Evolutionary conservation across 2,113 vertebrate genomes (phyloP), one percentile per base, ranked within the genome.

Genomic region (Gobius niger): DNA sequence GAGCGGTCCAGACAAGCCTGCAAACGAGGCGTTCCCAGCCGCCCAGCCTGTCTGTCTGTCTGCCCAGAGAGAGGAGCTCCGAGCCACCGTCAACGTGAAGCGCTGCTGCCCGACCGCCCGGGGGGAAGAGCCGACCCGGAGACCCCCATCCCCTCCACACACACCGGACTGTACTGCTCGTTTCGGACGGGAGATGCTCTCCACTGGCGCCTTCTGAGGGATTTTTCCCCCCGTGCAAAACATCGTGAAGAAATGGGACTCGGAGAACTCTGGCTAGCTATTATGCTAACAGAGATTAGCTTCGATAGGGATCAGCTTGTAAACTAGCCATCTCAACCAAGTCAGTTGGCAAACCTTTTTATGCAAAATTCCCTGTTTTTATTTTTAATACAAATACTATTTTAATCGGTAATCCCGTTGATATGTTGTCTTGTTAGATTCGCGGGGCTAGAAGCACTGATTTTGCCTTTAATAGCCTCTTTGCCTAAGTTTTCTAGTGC

Each of bases 11-110:
- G 88, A 91, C 89, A 70, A 89, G 81, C 82, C 82, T 80, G 86
- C 81, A 83, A 90, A 88, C 81, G 86, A 89, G 90, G 90, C 90
- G 90, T 89, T 90, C 82, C 87, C 88, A 80, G 83, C 88, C 86
- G 78, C 85, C 80, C 81, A 47, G 74, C 47, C 86, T 79, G 83
- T 74, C 82, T 83, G 81, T 75, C 78, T 72, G 78, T 46, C 75
- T 78, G 70, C 66, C 66, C 50, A 47, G 65, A 66, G 77, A 47
- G 65, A 66, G 77, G 72, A 81, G 83, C 77, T 70, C 49, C 72
- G 41, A 19, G 68, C 46, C 52, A 24, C 54, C 65, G 54, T 76
- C 73, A 76, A 53, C 68, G 71, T 68, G 77, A 63, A 78, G 67
- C 63, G 67, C 67, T 11, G 70, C 70, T 11, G 70, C 70, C 65